Evolutionary conservation across 2,797 vertebrate species (phyloP).

Genomic region (Pseudocheirus occidentalis): DNA sequence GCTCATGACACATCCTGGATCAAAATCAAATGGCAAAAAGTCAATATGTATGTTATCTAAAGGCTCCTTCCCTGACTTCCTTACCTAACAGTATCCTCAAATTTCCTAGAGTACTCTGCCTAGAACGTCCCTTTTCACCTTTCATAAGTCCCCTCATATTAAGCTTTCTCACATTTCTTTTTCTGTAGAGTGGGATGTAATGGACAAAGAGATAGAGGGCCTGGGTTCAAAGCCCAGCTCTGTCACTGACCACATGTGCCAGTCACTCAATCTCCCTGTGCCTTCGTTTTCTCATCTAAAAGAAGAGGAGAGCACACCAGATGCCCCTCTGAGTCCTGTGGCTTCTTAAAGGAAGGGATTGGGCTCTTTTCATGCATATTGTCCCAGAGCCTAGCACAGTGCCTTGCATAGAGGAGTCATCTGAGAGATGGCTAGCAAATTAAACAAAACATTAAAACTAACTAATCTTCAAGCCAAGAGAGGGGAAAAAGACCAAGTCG

Average conservation of each 20-base stretch:
- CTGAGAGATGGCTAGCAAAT: neutral
- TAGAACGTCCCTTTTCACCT: neutral
- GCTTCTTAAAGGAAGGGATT: neutral
- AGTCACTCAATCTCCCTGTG: neutral
- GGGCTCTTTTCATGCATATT: neutral
- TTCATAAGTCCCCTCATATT: neutral
- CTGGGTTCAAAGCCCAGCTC: neutral
- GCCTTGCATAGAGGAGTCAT: neutral
- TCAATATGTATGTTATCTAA: neutral
- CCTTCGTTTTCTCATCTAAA: neutral
- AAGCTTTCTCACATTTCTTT: neutral
- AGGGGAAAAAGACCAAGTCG: slow-evolving; percentile 58
- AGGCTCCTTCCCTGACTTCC: neutral
- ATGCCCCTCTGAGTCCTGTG: neutral
- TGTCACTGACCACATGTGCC: neutral
- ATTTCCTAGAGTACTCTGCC: neutral
- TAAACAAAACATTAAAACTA: neutral
- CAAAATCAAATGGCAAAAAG: neutral
- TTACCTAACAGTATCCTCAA: neutral
- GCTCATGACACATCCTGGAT: neutral
- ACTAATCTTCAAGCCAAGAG: neutral
- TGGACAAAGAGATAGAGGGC: neutral
- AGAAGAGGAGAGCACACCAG: neutral
- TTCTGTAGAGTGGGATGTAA: neutral
- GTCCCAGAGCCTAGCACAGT: neutral